Evolutionary conservation across 1,140 invertebrate species (phyloP).

Genomic region (Hermetia illucens): DNA sequence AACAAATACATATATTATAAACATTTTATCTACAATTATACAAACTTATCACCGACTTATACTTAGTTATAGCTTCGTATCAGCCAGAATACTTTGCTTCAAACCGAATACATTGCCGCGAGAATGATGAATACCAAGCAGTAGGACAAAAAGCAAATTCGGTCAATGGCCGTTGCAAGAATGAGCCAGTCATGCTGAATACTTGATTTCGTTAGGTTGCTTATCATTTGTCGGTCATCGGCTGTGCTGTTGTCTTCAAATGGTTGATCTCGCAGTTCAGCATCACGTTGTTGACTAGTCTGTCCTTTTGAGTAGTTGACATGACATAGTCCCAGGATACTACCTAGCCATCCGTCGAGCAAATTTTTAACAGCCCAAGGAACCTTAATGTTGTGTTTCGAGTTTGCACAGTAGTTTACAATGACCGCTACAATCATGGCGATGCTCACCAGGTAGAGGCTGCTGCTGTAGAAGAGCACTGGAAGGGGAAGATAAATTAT

Average conservation of each 20-base stretch:
- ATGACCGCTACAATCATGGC: constrained; percentile 41
- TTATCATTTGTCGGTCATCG: constrained; percentile 19
- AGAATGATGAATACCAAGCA: constrained; percentile 35
- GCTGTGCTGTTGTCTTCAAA: constrained; percentile 9
- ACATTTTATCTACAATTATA: too few relatives aligned
- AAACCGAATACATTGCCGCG: constrained; percentile 31
- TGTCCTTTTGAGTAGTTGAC: not conserved
- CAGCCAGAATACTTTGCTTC: too few relatives aligned
- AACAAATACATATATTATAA: too few relatives aligned
- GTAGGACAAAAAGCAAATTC: constrained; percentile 38
- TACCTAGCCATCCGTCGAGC: constrained; percentile 33
- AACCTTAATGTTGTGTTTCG: constrained; percentile 26
- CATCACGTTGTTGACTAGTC: constrained; percentile 16
- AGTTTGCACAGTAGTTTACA: constrained; percentile 36
- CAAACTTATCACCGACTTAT: too few relatives aligned
- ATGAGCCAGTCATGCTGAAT: constrained; percentile 38
- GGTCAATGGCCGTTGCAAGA: constrained; percentile 38
- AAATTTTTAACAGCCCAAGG: constrained; percentile 37
- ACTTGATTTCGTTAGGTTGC: constrained; percentile 11
- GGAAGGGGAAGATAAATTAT: too few relatives aligned
- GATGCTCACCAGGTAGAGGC: constrained; percentile 40
- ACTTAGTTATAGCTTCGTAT: too few relatives aligned
- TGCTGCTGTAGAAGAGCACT: constrained; percentile 33
- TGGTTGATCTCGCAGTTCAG: constrained; percentile 20
- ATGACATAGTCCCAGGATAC: constrained; percentile 28